Base-by-base conservation (phyloP, 2,888 invertebrate genomes). In the Aquatica leii region DNA sequence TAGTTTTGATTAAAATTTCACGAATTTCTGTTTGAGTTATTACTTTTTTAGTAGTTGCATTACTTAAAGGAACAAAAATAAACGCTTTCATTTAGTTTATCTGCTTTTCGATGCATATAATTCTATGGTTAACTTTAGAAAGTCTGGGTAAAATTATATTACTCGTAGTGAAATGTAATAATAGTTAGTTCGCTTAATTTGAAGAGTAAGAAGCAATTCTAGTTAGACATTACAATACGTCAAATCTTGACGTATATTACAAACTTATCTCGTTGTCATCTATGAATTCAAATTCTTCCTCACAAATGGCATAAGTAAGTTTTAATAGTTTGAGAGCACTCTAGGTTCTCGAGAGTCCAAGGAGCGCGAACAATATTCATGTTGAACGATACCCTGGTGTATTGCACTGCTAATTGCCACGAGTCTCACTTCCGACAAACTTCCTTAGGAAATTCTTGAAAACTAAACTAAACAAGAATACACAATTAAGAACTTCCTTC, bases 391-490 rank as follows among this genome's bases (percentile, higher is more conserved):
- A 74, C 77, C 74, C 76, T 50, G 63, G 76, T 68, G 76, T 69
- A 73, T 75, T 75, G 75, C 76, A 75, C 73, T 72, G 71, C 74
- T 77, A 77, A 77, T 77, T 77, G 74, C 70, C 66, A 71, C 61
- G 69, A 74, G 71, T 72, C 73, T 68, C 72, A 72, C 71, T 70
- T 72, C 51, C 50, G 52, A 57, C 58, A 58, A 62, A 66, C 62
- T 62, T 65, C 46, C 51, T 65, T 59, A 61, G 43, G 57, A 65
- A 65, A 56, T 61, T 62, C 56, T 53, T 54, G 46, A 55, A 59
- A 62, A 49, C 59, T 59, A 50, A 62, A 67, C 56, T 62, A 62
- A 62, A 69, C 70, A 66, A 66, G 69, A 70, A 69, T 69, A 69
- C 65, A 71, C 68, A 72, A 70, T 72, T 70, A 71, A 50, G 43